phyloP scores from a whole-genome alignment of 2,888 invertebrate genomes.

The Endotricha flammealis region DNA sequence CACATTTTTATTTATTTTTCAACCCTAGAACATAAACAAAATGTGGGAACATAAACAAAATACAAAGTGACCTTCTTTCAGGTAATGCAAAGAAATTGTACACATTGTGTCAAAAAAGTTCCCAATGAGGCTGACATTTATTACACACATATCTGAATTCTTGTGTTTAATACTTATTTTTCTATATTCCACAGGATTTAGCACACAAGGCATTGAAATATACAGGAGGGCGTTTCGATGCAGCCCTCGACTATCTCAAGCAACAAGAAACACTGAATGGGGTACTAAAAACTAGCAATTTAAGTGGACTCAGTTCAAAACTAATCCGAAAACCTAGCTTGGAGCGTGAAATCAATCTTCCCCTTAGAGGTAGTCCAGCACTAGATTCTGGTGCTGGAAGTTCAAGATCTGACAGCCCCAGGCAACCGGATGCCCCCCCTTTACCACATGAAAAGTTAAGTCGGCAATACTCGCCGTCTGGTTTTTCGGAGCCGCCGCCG shows the following conservation, averaged over 20 bases:
- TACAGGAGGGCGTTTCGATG: slow-evolving; percentile 83
- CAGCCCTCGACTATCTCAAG: slow-evolving; percentile 83
- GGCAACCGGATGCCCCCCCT: slow-evolving; percentile 78
- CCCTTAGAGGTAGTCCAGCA: slow-evolving; percentile 90
- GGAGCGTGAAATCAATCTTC: slow-evolving; percentile 86
- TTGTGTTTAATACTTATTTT: too few relatives aligned
- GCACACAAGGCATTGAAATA: slow-evolving; percentile 83
- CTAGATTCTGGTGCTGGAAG: slow-evolving; percentile 93
- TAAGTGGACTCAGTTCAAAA: slow-evolving; percentile 82
- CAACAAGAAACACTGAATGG: slow-evolving; percentile 78
- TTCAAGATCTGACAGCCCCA: slow-evolving; percentile 92
- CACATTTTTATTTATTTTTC: too few relatives aligned
- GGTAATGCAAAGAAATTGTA: too few relatives aligned
- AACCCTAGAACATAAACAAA: too few relatives aligned
- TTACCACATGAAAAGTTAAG: slow-evolving; percentile 82
- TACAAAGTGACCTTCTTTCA: too few relatives aligned
- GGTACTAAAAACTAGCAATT: slow-evolving; percentile 71
- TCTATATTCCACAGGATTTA: slow-evolving; percentile 80
- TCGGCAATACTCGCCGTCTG: slow-evolving; percentile 85
- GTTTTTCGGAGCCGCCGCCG: slow-evolving; percentile 82
- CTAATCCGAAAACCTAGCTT: slow-evolving; percentile 92
- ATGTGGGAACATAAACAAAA: too few relatives aligned
- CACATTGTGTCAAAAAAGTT: too few relatives aligned
- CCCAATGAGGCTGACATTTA: too few relatives aligned
- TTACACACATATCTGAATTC: too few relatives aligned